A percentile compares a stretch with the other conserved stretches of the same genome.
Conservation (phyloP, 2,888 invertebrate genomes). For the Microctonus brassicae region DNA sequence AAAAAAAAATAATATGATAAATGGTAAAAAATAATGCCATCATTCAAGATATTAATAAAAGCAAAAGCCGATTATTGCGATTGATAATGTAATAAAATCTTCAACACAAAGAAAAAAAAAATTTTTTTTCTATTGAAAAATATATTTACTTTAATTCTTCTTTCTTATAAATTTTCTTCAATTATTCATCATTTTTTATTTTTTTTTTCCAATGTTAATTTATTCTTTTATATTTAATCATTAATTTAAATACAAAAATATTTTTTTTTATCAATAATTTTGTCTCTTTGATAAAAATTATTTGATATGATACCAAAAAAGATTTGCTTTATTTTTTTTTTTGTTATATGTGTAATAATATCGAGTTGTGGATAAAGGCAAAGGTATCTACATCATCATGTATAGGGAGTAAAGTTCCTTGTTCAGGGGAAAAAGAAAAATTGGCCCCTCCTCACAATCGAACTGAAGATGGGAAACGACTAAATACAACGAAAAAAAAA, state of each 20-base stretch:
- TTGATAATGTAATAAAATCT: neutral
- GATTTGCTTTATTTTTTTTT: neutral
- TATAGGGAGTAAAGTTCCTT: neutral
- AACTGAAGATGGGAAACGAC: neutral
- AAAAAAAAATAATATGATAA: no score
- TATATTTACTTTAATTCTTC: no score
- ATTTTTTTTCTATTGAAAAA: neutral
- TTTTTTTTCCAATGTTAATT: no score
- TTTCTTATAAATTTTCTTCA: no score
- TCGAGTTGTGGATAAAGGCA: neutral
- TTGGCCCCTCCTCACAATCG: neutral
- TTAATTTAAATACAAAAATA: no score
- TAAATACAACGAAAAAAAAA: conserved; percentile 3
- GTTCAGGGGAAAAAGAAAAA: neutral
- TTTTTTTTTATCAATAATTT: no score
- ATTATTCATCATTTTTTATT: no score
- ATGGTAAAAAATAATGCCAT: neutral
- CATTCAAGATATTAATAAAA: neutral
- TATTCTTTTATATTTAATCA: no score
- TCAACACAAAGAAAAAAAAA: neutral
- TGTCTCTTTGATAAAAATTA: no score
- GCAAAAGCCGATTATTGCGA: neutral
- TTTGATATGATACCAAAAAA: no score
- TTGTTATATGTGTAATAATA: neutral
- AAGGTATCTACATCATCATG: neutral